These are phyloP conservation scores for Lepeophtheirus nordmannii DNA, from an alignment of 2,888 invertebrate species.

Conservation along the genomic window DNA sequence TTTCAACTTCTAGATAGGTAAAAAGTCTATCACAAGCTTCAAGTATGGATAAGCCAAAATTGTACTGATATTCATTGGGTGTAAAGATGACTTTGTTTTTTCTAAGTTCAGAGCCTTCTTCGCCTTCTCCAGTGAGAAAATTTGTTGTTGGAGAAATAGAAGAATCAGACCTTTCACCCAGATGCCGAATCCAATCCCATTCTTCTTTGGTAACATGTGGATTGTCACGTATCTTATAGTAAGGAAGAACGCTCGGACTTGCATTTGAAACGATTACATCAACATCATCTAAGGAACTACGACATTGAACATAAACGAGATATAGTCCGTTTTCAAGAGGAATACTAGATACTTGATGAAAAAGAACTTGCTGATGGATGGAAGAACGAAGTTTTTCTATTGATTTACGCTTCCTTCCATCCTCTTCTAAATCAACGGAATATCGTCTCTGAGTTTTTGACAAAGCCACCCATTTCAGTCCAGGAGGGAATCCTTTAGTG, in stretches of 20 bases:
- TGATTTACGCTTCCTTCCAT: no score
- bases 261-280: conserved; percentile 80
- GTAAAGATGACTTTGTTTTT: neutral
- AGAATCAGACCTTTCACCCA: conserved; percentile 26
- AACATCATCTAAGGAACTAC: conserved; percentile 85
- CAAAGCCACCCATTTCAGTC: conserved; percentile 80
- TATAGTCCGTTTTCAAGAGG: conserved; percentile 49
- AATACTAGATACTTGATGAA: conserved; percentile 19
- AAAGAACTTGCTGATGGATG: conserved; percentile 15
- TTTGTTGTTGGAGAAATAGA: conserved; percentile 14
- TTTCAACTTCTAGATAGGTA: conserved; percentile 58
- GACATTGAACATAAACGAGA: conserved; percentile 87
- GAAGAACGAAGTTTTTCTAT: neutral
- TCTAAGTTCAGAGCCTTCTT: conserved; percentile 27
- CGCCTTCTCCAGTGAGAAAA: conserved; percentile 24
- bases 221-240: conserved; percentile 79
- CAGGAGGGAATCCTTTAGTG: conserved; percentile 69
- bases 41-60: conserved; percentile 55
- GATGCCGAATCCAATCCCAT: conserved; percentile 69
- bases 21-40: conserved; percentile 58
- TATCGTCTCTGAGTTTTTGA: conserved; percentile 33
- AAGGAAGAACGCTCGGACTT: conserved; percentile 85
- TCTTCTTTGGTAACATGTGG: conserved; percentile 93
- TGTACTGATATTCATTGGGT: conserved; percentile 55
- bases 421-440: neutral